Percentiles rank a stretch among this genome's conserved stretches.
phyloP scores from a whole-genome alignment of 2,888 invertebrate species.

The Synanthedon tipuliformis region DNA sequence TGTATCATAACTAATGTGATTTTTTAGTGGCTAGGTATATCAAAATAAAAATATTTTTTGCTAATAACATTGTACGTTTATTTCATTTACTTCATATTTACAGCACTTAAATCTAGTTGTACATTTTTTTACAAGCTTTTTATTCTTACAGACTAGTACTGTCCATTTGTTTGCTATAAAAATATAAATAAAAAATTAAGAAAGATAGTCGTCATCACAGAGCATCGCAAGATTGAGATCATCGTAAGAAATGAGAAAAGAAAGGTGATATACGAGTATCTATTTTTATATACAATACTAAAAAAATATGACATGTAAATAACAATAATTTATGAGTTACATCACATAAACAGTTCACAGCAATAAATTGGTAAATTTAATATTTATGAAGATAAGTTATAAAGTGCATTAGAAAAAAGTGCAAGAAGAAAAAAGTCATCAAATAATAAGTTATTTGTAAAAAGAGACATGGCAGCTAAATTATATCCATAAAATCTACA shows the following conservation, averaged over 20 bases:
- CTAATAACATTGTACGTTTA: slow-evolving; percentile 23
- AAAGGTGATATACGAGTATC: slow-evolving; percentile 6
- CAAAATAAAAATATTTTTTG: background rate
- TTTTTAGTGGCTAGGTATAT: too few relatives aligned
- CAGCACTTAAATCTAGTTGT: slow-evolving; percentile 42
- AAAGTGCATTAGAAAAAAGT: background rate
- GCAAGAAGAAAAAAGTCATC: background rate
- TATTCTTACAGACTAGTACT: slow-evolving; percentile 48
- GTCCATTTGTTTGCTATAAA: slow-evolving; percentile 37
- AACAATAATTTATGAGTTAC: slow-evolving; percentile 9
- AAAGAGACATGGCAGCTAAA: too few relatives aligned
- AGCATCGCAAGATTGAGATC: slow-evolving; percentile 21
- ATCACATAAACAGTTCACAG: slow-evolving; percentile 24
- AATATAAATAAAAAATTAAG: background rate
- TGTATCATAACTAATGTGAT: too few relatives aligned
- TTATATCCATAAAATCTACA: too few relatives aligned
- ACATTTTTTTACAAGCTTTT: slow-evolving; percentile 43
- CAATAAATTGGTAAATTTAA: slow-evolving; percentile 6
- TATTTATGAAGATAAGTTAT: background rate
- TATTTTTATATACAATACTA: slow-evolving; percentile 7
- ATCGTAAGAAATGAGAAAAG: slow-evolving; percentile 13
- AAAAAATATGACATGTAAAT: slow-evolving; percentile 3
- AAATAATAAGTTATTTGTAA: too few relatives aligned
- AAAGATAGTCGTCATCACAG: background rate
- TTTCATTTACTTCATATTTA: slow-evolving; percentile 53